Base-by-base conservation (phyloP, 53 echinoderm and acorn worm species). In the Patiria pectinifera region DNA sequence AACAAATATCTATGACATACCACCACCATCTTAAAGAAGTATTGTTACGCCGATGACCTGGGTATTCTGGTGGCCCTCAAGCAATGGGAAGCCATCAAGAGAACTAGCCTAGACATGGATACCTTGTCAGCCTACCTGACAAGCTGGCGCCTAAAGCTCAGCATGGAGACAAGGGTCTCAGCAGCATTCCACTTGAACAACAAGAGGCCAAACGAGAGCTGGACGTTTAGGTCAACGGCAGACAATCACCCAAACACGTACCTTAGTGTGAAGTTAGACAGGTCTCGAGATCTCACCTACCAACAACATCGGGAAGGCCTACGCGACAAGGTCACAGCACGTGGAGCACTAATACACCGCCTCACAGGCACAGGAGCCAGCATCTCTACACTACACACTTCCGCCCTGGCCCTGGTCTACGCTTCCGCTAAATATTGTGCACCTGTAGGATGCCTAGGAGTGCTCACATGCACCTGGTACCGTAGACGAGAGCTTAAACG, bases 31-130 rank as follows among this genome's bases (percentile, higher is more conserved):
- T 83, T 79, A n/a, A 63, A 24, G 22, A 35, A 91, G 94, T 94
- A 91, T 76, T 86, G 81, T 16, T 94, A 94, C 60, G 92, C 78
- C 15, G 76, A 93, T 69, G 89, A 89, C 46, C 45, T 93, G n/a
- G 93, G 76, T 10, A 6, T 93, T 14, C 88, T 93, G 72, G 19
- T 3, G 18, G 13, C 80, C 2, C 14, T 69, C 83, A 78, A 62
- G 60, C 60, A 19, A 0, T 92, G 92, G 72, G 58, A 44, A 21
- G 18, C 3, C 4, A 70, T 92, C 6, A 78, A 86, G 82, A 83
- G 62, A 8, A 59, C 78, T 9, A 71, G 14, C 44, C 25, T 16
- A 35, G 92, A 92, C 86, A 86, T 78, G 92, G 76, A 85, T 6
- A 45, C 62, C 76, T 46, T 92, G 71, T n/a, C 76, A 25, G 44